A percentile compares a stretch with the other conserved stretches of the same genome.
Evolutionary conservation across 2,797 vertebrate genomes (phyloP).

Genomic region (Mallotus villosus): DNA sequence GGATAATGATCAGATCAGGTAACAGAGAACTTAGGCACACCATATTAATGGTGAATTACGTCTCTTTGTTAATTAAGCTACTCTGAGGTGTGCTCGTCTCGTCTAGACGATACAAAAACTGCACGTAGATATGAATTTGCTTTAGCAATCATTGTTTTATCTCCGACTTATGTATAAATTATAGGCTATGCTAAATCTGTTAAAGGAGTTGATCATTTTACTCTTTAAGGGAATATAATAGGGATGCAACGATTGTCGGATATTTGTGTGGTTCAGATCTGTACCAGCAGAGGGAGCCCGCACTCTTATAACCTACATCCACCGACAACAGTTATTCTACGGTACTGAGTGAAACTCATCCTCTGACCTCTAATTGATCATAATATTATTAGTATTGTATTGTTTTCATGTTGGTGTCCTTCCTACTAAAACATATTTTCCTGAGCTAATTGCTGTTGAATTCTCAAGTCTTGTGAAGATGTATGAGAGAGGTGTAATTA

Average conservation of each 20-base stretch:
- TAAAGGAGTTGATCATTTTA: no score
- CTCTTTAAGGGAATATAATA: background rate
- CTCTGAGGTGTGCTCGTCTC: no score
- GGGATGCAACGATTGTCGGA: background rate
- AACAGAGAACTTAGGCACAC: background rate
- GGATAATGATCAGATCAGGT: background rate
- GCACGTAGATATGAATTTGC: background rate
- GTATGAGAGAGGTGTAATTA: background rate
- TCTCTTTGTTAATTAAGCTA: background rate
- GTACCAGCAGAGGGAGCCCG: constrained; percentile 18
- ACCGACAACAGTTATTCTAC: background rate
- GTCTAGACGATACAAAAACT: background rate
- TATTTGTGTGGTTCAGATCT: background rate
- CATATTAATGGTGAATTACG: background rate
- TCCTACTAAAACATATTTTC: background rate
- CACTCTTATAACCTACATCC: background rate
- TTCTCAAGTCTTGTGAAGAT: background rate
- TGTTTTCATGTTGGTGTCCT: background rate
- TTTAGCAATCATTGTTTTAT: no score
- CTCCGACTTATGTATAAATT: no score
- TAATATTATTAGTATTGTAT: background rate
- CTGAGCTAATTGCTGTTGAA: background rate
- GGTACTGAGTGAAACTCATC: background rate
- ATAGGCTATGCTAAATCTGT: no score
- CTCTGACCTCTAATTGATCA: background rate